Conservation (phyloP, 2,888 invertebrate species). For the Xanthorhoe designata region DNA sequence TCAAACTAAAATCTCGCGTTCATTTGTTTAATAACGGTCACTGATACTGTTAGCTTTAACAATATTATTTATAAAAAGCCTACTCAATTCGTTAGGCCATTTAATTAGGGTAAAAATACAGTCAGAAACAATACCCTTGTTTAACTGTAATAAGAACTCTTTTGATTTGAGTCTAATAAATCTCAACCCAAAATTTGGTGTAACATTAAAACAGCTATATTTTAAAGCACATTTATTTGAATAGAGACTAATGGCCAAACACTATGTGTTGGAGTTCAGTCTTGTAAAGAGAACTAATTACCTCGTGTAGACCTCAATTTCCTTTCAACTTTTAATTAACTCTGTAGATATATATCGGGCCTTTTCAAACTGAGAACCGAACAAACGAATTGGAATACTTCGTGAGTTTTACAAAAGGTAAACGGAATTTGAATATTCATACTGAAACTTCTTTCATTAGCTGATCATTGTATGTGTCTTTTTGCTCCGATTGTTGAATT, state of each 20-base stretch:
- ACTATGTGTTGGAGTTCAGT: constrained; percentile 16
- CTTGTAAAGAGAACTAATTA: constrained; percentile 52
- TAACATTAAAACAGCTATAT: constrained; percentile 5
- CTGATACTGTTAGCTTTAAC: no score
- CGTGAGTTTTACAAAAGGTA: constrained; percentile 41
- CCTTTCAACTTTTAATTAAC: constrained; percentile 63
- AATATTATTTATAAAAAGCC: no score
- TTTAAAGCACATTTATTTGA: constrained; percentile 16
- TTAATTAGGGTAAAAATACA: no score
- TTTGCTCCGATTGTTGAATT: constrained; percentile 19
- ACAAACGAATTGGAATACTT: constrained; percentile 45
- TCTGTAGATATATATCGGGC: constrained; percentile 41
- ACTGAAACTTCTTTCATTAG: constrained; percentile 49
- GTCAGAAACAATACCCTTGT: no score
- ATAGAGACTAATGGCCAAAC: constrained; percentile 14
- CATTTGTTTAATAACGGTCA: no score
- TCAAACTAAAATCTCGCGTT: no score
- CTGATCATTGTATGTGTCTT: constrained; percentile 40
- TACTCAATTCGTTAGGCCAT: no score
- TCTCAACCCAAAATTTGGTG: background rate
- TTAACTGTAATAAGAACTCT: no score
- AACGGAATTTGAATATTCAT: constrained; percentile 44
- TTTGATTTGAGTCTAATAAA: background rate
- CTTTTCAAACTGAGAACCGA: constrained; percentile 29
- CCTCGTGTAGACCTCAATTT: constrained; percentile 53